These are phyloP conservation scores for Opisthocomus hoazin DNA, from an alignment of 2,113 vertebrate species.

Conservation along the genomic window DNA sequence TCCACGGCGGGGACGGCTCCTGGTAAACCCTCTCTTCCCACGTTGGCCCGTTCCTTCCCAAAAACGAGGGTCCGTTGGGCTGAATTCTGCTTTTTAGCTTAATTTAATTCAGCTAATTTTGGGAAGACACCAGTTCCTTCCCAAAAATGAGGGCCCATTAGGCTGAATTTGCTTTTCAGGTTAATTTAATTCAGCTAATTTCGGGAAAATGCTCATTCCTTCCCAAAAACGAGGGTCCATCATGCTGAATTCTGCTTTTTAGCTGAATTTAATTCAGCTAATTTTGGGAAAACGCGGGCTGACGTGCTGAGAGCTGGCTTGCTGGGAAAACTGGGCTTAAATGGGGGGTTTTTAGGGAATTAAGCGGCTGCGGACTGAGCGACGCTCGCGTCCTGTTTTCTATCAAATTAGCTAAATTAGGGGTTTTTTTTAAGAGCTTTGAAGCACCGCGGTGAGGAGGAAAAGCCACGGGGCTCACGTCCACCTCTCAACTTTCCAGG, in stretches of 20 bases:
- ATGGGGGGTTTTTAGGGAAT: neutral
- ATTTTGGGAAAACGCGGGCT: accelerated
- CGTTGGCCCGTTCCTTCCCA: neutral
- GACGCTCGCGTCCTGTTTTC: accelerated
- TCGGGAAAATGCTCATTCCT: neutral
- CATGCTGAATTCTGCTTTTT: neutral
- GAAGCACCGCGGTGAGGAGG: neutral
- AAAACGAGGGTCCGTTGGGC: neutral
- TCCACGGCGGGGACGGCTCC: accelerated
- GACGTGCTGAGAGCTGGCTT: neutral
- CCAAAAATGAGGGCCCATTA: neutral
- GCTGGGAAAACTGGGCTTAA: neutral
- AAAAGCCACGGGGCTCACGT: no score
- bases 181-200: neutral
- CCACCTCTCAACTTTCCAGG: neutral
- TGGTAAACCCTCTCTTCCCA: neutral
- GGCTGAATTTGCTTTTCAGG: neutral
- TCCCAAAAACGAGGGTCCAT: neutral
- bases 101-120: neutral
- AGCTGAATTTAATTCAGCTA: neutral
- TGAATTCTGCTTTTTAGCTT: neutral
- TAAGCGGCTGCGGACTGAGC: accelerated
- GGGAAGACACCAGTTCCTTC: neutral
- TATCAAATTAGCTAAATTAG: neutral
- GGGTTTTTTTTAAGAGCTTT: neutral